Evolutionary conservation across 2,113 vertebrate species (phyloP).

Genomic region (Rhodinocichla rosea): DNA sequence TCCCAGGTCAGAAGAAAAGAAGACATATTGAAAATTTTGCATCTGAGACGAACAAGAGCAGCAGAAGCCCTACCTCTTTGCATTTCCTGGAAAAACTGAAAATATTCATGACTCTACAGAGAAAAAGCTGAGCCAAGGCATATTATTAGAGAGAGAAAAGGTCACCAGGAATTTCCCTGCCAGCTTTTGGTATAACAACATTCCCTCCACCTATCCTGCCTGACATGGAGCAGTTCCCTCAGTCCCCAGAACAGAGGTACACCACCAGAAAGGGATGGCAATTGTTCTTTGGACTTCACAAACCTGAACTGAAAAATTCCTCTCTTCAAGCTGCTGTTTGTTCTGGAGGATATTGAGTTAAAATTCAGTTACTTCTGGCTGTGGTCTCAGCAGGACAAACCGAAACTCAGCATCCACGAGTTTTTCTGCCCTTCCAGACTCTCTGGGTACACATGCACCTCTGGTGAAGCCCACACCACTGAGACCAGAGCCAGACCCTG

Average conservation of each 20-base stretch:
- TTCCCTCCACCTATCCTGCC: fast-evolving
- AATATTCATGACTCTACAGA: neutral
- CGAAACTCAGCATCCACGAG: neutral
- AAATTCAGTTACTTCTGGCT: neutral
- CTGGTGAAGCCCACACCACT: neutral
- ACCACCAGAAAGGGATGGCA: neutral
- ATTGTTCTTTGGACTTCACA: neutral
- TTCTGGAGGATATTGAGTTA: neutral
- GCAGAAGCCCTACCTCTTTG: neutral
- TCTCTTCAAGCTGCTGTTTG: neutral
- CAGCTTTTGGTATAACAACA: neutral
- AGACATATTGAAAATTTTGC: neutral
- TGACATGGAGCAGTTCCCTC: neutral
- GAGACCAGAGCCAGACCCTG: neutral
- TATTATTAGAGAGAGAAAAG: neutral
- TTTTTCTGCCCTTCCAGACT: neutral
- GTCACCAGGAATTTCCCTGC: neutral
- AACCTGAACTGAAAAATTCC: neutral
- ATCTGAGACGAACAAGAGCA: neutral
- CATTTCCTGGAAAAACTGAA: neutral
- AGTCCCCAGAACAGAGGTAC: neutral
- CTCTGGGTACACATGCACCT: neutral
- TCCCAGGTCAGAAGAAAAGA: neutral
- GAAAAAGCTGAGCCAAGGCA: neutral
- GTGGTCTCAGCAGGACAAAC: neutral